Base-by-base conservation (phyloP, 2,888 invertebrate genomes). In the Pyrgus malvae region DNA sequence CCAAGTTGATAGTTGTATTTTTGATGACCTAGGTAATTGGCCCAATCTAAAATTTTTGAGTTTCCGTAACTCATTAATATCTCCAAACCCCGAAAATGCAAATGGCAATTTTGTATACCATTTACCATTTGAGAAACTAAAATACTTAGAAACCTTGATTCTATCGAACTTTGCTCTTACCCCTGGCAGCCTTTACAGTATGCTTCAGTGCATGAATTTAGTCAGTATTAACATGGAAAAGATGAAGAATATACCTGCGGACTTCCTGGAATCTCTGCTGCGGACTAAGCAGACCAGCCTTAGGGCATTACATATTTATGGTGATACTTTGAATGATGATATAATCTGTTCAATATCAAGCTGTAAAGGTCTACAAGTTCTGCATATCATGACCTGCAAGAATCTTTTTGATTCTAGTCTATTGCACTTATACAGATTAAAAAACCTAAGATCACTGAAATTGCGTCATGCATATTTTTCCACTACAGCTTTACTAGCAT, bases 381-480 rank as follows among this genome's bases (percentile, higher is more conserved):
- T 91, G 5, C 91, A 91, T 63, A 86, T 91, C 54, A 91, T 90
- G 83, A 91, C 90, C 27, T 91, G 91, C 61, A 91, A 91, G 72
- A 91, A 90, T 46, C 67, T 91, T 27, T 91, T 91, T 78, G 91
- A 91, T 67, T 90, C 90, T 33, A 91, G 90, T 75, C 77, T 91
- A 56, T 65, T 81, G 58, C 90, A 89, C 68, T 71, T 91, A 51
- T 83, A 84, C 60, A 81, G 78, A 60, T 65, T 91, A 55, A 88
- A 84, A 67, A 82, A 86, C 69, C 75, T 91, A 60, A 82, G 83
- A 61, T 91, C 91, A 55, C 69, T 91, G 11, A 91, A 91, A 67
- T 69, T 91, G 61, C 82, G 91, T 11, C 91, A 91, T 68, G 90
- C 90, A n/a, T 91, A 90, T 69, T 91, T 91, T 67, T 91, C 91